These are phyloP conservation scores for Leptopterna dolabrata DNA, from an alignment of 2,888 invertebrate genomes.

Conservation along the genomic window DNA sequence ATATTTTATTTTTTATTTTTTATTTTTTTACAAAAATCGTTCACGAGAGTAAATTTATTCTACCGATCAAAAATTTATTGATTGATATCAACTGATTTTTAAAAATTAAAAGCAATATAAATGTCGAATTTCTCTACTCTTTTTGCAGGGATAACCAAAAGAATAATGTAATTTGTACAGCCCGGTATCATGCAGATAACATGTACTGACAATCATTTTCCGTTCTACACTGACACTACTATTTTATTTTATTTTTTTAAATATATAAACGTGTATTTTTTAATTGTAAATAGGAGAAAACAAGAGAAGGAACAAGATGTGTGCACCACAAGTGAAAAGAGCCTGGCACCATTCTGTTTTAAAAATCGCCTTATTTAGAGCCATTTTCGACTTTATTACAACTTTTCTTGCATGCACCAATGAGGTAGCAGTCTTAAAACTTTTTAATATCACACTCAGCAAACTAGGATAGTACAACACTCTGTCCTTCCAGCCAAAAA, in stretches of 20 bases:
- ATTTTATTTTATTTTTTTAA: constrained; percentile 24
- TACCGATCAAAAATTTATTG: neutral
- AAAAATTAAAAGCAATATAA: neutral
- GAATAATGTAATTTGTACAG: neutral
- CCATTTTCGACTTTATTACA: constrained; percentile 46
- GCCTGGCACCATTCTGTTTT: constrained; percentile 59
- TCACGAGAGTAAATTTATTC: constrained; percentile 5
- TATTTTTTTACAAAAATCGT: neutral
- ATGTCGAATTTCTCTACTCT: neutral
- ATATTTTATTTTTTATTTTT: neutral
- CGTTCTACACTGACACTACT: constrained; percentile 44
- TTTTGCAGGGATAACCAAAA: constrained; percentile 21
- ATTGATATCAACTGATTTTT: neutral
- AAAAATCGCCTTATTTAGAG: constrained; percentile 48
- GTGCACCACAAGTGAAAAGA: constrained; percentile 61
- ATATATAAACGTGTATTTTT: constrained; percentile 49
- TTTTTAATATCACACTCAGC: constrained; percentile 61
- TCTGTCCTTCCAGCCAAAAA: constrained; percentile 49
- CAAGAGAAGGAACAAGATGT: constrained; percentile 59
- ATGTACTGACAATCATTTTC: constrained; percentile 32
- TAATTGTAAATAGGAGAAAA: constrained; percentile 57
- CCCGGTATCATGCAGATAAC: constrained; percentile 13
- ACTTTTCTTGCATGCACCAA: constrained; percentile 61
- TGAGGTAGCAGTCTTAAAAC: constrained; percentile 61
- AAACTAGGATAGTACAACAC: constrained; percentile 52